These are phyloP conservation scores for Corydoras maculifer DNA, from an alignment of 2,113 vertebrate species.

Conservation along the genomic window DNA sequence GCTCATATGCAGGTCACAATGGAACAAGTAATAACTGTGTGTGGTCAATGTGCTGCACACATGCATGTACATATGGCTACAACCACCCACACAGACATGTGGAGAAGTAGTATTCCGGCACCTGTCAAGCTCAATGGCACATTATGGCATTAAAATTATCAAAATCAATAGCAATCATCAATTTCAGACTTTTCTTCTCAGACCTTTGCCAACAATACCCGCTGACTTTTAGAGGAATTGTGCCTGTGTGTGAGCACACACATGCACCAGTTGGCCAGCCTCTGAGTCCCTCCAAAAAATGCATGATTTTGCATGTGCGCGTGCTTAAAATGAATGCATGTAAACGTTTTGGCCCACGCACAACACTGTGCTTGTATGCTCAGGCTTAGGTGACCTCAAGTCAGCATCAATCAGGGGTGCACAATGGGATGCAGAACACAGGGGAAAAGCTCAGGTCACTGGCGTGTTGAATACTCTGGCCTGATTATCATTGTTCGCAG, in stretches of 20 bases:
- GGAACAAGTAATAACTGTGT: not conserved
- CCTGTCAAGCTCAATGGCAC: too few species aligned
- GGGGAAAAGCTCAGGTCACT: conserved; percentile 52
- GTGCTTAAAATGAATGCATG: conserved; percentile 63
- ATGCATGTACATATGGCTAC: not conserved
- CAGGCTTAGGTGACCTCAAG: conserved; percentile 59
- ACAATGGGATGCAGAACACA: conserved; percentile 58
- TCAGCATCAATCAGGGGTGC: conserved; percentile 62
- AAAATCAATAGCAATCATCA: too few species aligned
- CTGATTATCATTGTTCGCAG: conserved; percentile 50
- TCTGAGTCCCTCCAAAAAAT: not conserved
- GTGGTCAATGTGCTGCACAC: conserved; percentile 14
- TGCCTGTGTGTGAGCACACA: not conserved
- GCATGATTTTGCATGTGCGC: conserved; percentile 3
- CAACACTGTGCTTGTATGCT: conserved; percentile 52
- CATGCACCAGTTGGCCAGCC: too few species aligned
- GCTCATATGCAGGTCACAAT: not conserved
- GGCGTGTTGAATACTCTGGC: conserved; percentile 54
- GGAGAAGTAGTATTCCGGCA: not conserved
- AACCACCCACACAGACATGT: not conserved
- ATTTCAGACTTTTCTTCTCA: too few species aligned
- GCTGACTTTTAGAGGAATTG: not conserved
- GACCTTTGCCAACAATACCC: too few species aligned
- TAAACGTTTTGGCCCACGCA: conserved; percentile 60
- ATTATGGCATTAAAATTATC: too few species aligned